Percentiles rank a stretch among this genome's conserved stretches.
Evolutionary conservation across 2,888 invertebrate species (phyloP).

Genomic region (Polylopha cassiicola): DNA sequence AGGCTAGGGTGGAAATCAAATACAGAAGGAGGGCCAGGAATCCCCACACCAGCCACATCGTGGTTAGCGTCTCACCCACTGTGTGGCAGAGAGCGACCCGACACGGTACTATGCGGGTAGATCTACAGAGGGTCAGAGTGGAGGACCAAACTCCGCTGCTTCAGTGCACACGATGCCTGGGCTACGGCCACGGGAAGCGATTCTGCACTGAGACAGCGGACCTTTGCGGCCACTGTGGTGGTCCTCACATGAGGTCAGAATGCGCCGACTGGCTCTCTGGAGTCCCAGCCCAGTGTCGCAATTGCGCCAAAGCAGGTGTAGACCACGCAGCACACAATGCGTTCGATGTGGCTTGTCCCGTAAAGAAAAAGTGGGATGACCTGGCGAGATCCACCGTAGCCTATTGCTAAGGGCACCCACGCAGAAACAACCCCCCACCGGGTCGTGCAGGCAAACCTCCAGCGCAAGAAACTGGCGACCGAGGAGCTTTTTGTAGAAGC

Average conservation of each 20-base stretch:
- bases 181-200: constrained; percentile 5
- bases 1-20: neutral
- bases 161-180: constrained; percentile 4
- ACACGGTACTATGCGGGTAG: neutral
- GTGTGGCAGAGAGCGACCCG: neutral
- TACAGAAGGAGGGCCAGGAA: constrained; percentile 8
- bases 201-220: neutral
- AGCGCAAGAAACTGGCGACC: constrained; percentile 1
- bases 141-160: constrained; percentile 3
- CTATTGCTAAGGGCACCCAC: constrained; percentile 2
- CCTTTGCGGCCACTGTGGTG: constrained; percentile 5
- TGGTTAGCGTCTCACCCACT: neutral
- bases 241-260: neutral
- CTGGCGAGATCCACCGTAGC: neutral
- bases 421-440: neutral
- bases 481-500: neutral
- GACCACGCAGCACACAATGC: neutral
- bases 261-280: neutral
- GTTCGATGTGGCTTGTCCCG: constrained; percentile 2
- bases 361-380: constrained; percentile 1
- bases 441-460: neutral
- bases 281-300: neutral
- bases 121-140: constrained; percentile 1
- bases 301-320: neutral
- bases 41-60: constrained; percentile 4